Evolutionary conservation across 1,140 invertebrate genomes (phyloP).

Genomic region (Portunus trituberculatus): DNA sequence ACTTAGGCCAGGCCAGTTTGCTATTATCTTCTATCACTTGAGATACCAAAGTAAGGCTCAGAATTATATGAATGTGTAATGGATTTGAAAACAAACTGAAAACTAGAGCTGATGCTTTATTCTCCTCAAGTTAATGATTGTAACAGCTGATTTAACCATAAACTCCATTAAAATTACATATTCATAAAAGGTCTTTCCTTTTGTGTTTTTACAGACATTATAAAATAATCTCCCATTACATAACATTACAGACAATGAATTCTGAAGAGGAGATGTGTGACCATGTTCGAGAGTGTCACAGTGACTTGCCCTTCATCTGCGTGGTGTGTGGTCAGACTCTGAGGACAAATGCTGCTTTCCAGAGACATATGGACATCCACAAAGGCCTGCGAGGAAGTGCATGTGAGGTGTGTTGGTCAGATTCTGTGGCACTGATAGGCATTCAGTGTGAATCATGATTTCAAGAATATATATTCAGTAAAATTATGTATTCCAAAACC

Average conservation of each 20-base stretch:
- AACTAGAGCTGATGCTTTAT: too few species aligned
- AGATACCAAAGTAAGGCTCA: not conserved
- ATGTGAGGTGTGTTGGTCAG: slow-evolving; percentile 57
- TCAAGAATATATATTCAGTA: not conserved
- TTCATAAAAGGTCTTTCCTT: too few species aligned
- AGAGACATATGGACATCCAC: slow-evolving; percentile 72
- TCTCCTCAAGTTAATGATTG: too few species aligned
- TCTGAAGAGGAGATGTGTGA: slow-evolving; percentile 67
- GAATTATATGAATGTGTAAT: too few species aligned
- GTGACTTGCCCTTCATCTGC: slow-evolving; percentile 62
- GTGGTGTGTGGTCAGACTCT: slow-evolving; percentile 62
- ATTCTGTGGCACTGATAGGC: not conserved
- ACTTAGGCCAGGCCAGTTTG: too few species aligned
- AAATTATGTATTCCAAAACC: not conserved
- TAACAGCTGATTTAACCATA: too few species aligned
- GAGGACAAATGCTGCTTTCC: slow-evolving; percentile 66
- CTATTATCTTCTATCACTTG: not conserved
- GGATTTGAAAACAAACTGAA: too few species aligned
- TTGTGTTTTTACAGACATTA: too few species aligned
- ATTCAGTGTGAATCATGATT: not conserved
- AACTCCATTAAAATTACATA: too few species aligned
- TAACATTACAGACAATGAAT: slow-evolving; percentile 53
- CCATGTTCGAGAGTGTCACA: slow-evolving; percentile 65
- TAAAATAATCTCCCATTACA: too few species aligned
- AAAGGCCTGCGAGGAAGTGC: slow-evolving; percentile 71